Evolutionary conservation across 1,140 invertebrate genomes (phyloP).

Genomic region (Bacillus rossius): DNA sequence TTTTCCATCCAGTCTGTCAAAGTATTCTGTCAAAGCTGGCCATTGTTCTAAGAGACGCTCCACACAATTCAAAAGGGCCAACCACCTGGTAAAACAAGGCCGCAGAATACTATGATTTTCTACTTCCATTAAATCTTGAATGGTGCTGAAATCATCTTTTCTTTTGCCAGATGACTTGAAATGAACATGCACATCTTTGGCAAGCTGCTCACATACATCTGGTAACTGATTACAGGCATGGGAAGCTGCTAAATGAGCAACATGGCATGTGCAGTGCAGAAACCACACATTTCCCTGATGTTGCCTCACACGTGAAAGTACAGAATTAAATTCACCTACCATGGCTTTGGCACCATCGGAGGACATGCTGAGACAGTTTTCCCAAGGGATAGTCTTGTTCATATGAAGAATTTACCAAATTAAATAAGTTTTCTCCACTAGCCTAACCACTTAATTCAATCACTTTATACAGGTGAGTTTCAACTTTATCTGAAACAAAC

Average conservation of each 20-base stretch:
- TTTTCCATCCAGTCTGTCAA: too few species aligned
- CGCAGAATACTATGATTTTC: too few species aligned
- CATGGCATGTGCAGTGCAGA: constrained; percentile 2
- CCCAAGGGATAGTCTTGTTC: neutral
- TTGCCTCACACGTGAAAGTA: constrained; percentile 1
- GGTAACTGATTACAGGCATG: neutral
- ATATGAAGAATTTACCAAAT: neutral
- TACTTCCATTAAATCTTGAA: too few species aligned
- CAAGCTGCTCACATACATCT: neutral
- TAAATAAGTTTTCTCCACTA: neutral
- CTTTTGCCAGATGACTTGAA: neutral
- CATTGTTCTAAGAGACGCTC: too few species aligned
- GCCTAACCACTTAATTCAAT: neutral
- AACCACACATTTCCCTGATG: neutral
- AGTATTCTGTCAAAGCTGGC: too few species aligned
- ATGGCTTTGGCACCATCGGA: constrained; percentile 3
- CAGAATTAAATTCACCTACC: constrained; percentile 1
- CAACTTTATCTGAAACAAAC: neutral
- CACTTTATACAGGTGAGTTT: constrained; percentile 1
- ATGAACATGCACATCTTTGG: neutral
- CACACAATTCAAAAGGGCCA: too few species aligned
- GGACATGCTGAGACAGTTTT: neutral
- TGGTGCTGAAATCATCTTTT: too few species aligned
- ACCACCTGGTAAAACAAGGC: too few species aligned
- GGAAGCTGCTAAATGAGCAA: neutral